These are phyloP conservation scores for Dasypogon diadema DNA, from an alignment of 2,888 invertebrate species.

Conservation along the genomic window DNA sequence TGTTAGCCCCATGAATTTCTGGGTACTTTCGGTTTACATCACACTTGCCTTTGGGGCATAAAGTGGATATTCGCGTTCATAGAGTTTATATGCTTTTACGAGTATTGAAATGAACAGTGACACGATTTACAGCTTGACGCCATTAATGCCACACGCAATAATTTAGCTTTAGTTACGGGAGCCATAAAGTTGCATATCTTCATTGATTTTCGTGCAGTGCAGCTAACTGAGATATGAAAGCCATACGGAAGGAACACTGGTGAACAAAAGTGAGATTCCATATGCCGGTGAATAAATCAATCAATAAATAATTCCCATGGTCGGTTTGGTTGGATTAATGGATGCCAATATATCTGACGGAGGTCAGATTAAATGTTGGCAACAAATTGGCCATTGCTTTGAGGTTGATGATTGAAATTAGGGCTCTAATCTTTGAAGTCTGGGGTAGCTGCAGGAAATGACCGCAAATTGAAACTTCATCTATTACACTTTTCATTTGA, in stretches of 20 bases:
- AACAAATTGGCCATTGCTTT: conserved; percentile 45
- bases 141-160: conserved; percentile 28
- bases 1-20: no score
- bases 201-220: conserved; percentile 18
- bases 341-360: conserved; percentile 57
- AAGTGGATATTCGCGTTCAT: not conserved
- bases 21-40: no score
- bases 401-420: conserved; percentile 44
- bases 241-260: not conserved
- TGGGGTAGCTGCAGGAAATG: conserved; percentile 7
- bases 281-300: conserved; percentile 58
- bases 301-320: conserved; percentile 59
- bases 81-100: not conserved
- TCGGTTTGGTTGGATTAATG: conserved; percentile 59
- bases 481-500: not conserved
- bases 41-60: not conserved
- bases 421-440: conserved; percentile 17
- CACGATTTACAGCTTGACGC: conserved; percentile 36
- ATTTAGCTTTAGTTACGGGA: conserved; percentile 2
- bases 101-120: conserved; percentile 7
- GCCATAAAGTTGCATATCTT: conserved; percentile 23
- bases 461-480: conserved; percentile 9
- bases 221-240: not conserved
- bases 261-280: not conserved
- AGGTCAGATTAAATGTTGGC: conserved; percentile 50